Percentiles rank a stretch among this genome's conserved stretches.
These are phyloP conservation scores for Drosophila melanica DNA, from an alignment of 1,140 invertebrate species.

Conservation along the genomic window DNA sequence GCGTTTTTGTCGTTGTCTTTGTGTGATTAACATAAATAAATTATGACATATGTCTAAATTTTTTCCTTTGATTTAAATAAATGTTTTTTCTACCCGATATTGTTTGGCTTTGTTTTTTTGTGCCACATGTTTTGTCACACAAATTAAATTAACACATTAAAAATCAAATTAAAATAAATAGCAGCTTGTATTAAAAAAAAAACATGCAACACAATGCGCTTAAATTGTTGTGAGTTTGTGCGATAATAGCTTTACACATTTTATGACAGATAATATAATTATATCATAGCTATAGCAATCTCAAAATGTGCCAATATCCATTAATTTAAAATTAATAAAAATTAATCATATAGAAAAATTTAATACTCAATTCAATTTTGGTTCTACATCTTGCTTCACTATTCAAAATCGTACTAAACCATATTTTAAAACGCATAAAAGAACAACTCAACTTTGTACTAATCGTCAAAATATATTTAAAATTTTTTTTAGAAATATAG, in stretches of 20 bases:
- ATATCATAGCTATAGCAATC: neutral
- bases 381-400: no score
- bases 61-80: conserved; percentile 22
- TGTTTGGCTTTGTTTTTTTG: conserved; percentile 20
- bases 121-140: conserved; percentile 31
- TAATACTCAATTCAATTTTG: no score
- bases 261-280: neutral
- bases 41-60: conserved; percentile 24
- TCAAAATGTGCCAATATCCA: neutral
- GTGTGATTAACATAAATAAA: conserved; percentile 48
- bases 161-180: conserved; percentile 46
- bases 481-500: no score
- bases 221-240: conserved; percentile 13
- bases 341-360: no score
- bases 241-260: neutral
- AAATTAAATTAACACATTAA: conserved; percentile 42
- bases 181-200: conserved; percentile 20
- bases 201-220: conserved; percentile 16
- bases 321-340: neutral
- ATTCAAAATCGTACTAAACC: no score
- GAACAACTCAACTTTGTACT: no score
- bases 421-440: no score
- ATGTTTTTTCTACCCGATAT: conserved; percentile 21
- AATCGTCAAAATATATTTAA: no score
- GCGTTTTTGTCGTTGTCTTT: conserved; percentile 46